A percentile compares a stretch with the other conserved stretches of the same genome.
phyloP scores from a whole-genome alignment of 2,797 vertebrate species.

The Lagorchestes hirsutus region DNA sequence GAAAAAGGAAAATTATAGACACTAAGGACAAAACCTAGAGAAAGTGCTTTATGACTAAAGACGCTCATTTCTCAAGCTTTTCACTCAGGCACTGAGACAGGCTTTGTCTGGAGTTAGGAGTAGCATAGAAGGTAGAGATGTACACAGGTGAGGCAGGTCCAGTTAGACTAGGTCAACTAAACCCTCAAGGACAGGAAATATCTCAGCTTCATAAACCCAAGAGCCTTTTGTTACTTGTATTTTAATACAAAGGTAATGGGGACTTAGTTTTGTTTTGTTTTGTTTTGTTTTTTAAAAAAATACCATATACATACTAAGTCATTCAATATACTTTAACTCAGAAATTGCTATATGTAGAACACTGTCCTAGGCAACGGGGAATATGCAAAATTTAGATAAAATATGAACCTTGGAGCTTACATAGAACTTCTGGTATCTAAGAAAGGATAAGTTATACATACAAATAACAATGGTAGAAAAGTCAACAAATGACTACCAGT shows the following conservation, averaged over 20 bases:
- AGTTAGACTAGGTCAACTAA: not conserved
- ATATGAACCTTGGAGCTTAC: not conserved
- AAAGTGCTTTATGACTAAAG: not conserved
- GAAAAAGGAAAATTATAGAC: not conserved
- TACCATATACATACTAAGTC: not conserved
- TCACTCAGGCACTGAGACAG: not conserved
- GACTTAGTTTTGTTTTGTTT: not conserved
- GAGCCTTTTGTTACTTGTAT: slow-evolving; percentile 40
- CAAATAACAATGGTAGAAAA: not conserved
- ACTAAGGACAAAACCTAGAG: not conserved
- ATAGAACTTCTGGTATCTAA: not conserved
- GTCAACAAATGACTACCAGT: no score
- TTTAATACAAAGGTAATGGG: slow-evolving; percentile 35
- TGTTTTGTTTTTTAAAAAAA: not conserved
- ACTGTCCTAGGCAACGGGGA: not conserved
- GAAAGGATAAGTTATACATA: not conserved
- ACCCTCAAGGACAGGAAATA: slow-evolving; percentile 28
- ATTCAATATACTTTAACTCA: not conserved
- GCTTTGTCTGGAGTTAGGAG: not conserved
- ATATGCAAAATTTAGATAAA: not conserved
- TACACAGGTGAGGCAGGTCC: not conserved
- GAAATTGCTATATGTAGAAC: not conserved
- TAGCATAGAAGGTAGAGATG: not conserved
- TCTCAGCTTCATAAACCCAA: not conserved
- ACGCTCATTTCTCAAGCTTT: not conserved